A percentile compares a stretch with the other conserved stretches of the same genome.
Conservation (phyloP, 92 coral and sea anemone species). For the Micromussa lordhowensis region DNA sequence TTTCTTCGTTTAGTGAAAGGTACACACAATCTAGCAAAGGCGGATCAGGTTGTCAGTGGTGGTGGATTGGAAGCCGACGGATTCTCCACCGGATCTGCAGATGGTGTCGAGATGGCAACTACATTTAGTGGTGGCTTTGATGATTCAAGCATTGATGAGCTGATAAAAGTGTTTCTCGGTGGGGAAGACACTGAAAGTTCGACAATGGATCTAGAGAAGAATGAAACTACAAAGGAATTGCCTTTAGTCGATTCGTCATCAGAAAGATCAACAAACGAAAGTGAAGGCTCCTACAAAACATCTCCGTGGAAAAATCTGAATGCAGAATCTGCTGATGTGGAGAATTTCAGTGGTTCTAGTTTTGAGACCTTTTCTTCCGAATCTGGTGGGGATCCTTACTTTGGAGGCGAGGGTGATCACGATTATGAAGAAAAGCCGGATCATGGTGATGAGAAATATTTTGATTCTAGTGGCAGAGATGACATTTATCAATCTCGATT, state of each 20-base stretch:
- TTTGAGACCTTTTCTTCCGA: neutral
- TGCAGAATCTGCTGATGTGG: neutral
- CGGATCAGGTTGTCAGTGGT: neutral
- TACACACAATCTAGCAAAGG: neutral
- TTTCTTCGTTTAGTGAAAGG: neutral
- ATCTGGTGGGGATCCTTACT: neutral
- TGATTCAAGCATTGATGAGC: neutral
- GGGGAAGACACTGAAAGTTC: neutral
- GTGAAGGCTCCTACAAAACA: neutral
- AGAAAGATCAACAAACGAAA: neutral
- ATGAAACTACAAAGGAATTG: neutral
- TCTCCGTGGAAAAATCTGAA: neutral
- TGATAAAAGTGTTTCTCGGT: neutral
- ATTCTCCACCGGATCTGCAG: neutral
- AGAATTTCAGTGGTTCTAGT: neutral
- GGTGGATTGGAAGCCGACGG: conserved; percentile 7
- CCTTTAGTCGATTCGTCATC: neutral
- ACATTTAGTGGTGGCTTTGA: neutral
- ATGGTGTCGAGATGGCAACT: neutral
- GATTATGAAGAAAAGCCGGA: neutral
- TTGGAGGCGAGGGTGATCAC: conserved; percentile 19
- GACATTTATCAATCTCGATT: neutral
- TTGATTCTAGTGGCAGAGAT: neutral
- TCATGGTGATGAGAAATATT: neutral
- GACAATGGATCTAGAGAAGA: neutral